These are phyloP conservation scores for Betta splendens DNA, from an alignment of 2,797 vertebrate genomes.

Conservation along the genomic window DNA sequence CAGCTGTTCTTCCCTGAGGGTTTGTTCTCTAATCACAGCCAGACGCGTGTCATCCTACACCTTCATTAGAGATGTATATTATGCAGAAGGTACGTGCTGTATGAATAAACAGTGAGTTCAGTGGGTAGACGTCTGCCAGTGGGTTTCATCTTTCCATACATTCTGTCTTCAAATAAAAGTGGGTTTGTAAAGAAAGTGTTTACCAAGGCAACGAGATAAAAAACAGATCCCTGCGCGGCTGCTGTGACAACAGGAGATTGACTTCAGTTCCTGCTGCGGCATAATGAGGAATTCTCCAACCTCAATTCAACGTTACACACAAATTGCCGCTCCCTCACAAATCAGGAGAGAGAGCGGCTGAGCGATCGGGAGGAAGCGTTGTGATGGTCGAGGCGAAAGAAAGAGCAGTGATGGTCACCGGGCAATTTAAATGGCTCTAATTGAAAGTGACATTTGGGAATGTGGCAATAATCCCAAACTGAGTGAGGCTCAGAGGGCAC, in stretches of 20 bases:
- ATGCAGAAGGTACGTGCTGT: conserved; percentile 50
- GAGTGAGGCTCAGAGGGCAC: conserved; percentile 22
- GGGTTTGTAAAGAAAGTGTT: conserved; percentile 12
- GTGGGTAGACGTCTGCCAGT: conserved; percentile 8
- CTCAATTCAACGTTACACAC: conserved; percentile 25
- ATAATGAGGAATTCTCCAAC: conserved; percentile 20
- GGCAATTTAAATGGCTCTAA: conserved; percentile 49
- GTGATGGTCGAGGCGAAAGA: conserved; percentile 24
- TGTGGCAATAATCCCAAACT: conserved; percentile 37
- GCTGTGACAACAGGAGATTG: not conserved
- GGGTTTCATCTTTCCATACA: conserved; percentile 2
- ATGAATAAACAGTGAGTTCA: conserved; percentile 41
- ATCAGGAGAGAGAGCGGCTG: conserved; percentile 16
- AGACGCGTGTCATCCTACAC: conserved; percentile 34
- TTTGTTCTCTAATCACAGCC: conserved; percentile 44
- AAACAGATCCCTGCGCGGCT: not conserved
- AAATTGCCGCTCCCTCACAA: conserved; percentile 18
- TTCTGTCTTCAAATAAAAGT: conserved; percentile 17
- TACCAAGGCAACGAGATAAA: not conserved
- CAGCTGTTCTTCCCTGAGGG: conserved; percentile 37
- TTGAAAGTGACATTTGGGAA: conserved; percentile 41
- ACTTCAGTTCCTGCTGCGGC: not conserved
- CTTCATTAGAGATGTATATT: conserved; percentile 58
- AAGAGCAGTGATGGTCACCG: conserved; percentile 18
- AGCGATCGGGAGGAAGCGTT: conserved; percentile 11